These are phyloP conservation scores for Micromussa lordhowensis DNA, from an alignment of 92 coral and sea anemone genomes.

Conservation along the genomic window DNA sequence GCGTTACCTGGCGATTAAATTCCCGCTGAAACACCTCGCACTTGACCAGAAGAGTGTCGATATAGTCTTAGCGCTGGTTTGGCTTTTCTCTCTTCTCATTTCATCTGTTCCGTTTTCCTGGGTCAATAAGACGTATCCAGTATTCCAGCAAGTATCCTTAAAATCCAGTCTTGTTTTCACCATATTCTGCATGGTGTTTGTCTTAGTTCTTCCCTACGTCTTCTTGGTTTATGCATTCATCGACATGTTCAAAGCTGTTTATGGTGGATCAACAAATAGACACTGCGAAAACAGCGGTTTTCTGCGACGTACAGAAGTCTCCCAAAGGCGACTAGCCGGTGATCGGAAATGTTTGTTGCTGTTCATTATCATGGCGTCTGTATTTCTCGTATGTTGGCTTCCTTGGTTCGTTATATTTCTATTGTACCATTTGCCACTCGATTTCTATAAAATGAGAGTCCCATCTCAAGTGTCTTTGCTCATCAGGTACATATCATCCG, in stretches of 20 bases:
- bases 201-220: slow-evolving; percentile 33
- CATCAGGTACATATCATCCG: slow-evolving; percentile 56
- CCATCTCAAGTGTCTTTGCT: slow-evolving; percentile 26
- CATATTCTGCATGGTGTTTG: slow-evolving; percentile 25
- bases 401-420: slow-evolving; percentile 35
- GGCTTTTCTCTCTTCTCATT: slow-evolving; percentile 17
- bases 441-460: not conserved
- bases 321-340: not conserved
- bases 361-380: slow-evolving; percentile 35
- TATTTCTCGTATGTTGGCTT: slow-evolving; percentile 39
- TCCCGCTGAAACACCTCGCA: slow-evolving; percentile 37
- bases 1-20: slow-evolving; percentile 44
- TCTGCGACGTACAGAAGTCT: not conserved
- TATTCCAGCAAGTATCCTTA: slow-evolving; percentile 4
- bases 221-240: slow-evolving; percentile 26
- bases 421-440: slow-evolving; percentile 7
- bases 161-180: slow-evolving; percentile 7
- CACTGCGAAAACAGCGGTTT: not conserved
- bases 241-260: slow-evolving; percentile 12
- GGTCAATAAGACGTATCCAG: slow-evolving; percentile 24
- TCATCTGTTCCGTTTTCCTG: slow-evolving; percentile 33
- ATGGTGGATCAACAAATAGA: not conserved
- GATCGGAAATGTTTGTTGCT: slow-evolving; percentile 15
- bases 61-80: slow-evolving; percentile 4
- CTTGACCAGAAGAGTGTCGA: slow-evolving; percentile 6